Base-by-base conservation (phyloP, 2,113 vertebrate genomes). In the Halichoerus grypus region DNA sequence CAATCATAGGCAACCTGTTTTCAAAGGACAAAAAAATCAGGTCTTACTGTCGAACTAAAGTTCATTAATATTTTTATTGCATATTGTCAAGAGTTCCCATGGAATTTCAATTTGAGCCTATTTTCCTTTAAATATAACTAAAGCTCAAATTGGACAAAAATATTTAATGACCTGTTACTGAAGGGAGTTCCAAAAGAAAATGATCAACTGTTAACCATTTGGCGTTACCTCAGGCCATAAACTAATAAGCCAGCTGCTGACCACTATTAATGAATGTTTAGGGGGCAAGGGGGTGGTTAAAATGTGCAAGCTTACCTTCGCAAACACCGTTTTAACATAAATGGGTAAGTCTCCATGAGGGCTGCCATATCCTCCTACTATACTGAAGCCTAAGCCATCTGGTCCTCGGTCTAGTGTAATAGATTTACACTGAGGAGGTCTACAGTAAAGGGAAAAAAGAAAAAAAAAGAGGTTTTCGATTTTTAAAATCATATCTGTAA, bases 281-380 rank as follows among this genome's bases (percentile, higher is more conserved):
- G 9, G 1, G 65, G 63, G 28, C 15, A 49, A 51, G 24, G 59
- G 24, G 76, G 92, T 71, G 46, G 87, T 18, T 85, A 80, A 95
- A 94, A 89, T 96, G 39, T 97, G 83, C 95, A 96, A 89, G 51
- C 97, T 95, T 98, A 99, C 99, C 99, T 99, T 99, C 85, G 99
- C 99, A 97, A 99, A 99, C 51, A 99, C 99, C 0, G 99, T 99
- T 98, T 99, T 99, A 24, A 99, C 99, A 93, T 99, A 99, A 98
- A 99, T 99, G 3, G 99, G 99, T 92, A 99, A 97, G 97, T 99
- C 99, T 97, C 99, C 99, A 6, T 99, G 99, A 11, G 99, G 99
- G 97, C 99, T 99, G 96, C 99, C 99, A 18, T 99, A 99, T 7
- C 99, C 99, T 0, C 99, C 99, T 2, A 99, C 99, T 94, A 99